Evolutionary conservation across 2,888 invertebrate genomes (phyloP), one percentile per base, ranked within the genome.

Genomic region (Apantesis nais): DNA sequence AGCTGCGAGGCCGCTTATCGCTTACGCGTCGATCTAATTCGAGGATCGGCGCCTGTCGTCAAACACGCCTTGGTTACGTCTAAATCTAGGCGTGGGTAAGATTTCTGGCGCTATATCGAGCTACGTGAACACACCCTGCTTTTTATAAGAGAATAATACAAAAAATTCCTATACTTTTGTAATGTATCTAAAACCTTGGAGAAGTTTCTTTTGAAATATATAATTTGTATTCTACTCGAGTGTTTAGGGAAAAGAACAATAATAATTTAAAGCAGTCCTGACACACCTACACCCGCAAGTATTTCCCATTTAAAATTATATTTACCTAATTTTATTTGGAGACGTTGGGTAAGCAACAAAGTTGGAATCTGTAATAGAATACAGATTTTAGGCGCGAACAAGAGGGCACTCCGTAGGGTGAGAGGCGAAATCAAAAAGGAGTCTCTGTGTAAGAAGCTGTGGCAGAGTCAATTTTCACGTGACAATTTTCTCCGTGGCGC

Each of bases 401-500:
- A 78, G 73, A 75, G 68, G 60, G 63, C 70, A 72, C 48, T 67
- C 70, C 67, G 64, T 63, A 77, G 73, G 68, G 74, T 75, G 68
- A 68, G 71, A 73, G 66, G 66, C 68, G 67, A 73, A 73, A 74
- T 72, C 66, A 76, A 74, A 78, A 71, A 62, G 64, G 62, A 67
- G 61, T 72, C 68, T 52, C 12, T 55, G 77, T 70, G 74, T 75
- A 69, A 74, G 74, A 76, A 70, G n/a, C 71, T 79, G 75, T 81
- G 82, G 77, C 73, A 81, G 86, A 85, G 89, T 88, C 88, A 87
- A 91, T 91, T 92, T 91, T 85, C 89, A 88, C 86, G 87, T 87
- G 90, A 90, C 87, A 82, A 89, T 92, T 92, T 92, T 88, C 90
- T 89, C 89, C 82, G 80, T 86, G 93, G 93, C 93, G 93, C 93